A percentile compares a stretch with the other conserved stretches of the same genome.
These are phyloP conservation scores for Lophura swinhoii DNA, from an alignment of 2,797 vertebrate genomes.

Conservation along the genomic window DNA sequence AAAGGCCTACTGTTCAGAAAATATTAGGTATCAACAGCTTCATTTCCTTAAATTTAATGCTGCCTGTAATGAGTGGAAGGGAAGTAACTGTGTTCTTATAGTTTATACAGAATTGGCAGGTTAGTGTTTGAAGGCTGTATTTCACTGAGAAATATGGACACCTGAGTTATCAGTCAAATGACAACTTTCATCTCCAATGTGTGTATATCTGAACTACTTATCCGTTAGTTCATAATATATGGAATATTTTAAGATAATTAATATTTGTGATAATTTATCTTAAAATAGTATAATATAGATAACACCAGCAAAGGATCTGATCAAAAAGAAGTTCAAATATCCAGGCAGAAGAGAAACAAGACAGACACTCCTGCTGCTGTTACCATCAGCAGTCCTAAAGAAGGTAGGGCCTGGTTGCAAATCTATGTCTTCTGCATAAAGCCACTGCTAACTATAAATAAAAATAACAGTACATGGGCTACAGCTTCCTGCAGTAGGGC, in stretches of 20 bases:
- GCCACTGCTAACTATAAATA: background rate
- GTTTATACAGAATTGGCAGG: background rate
- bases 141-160: background rate
- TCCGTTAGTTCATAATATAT: background rate
- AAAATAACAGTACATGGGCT: background rate
- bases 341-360: background rate
- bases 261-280: background rate
- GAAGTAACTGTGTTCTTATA: background rate
- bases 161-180: background rate
- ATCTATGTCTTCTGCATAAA: background rate
- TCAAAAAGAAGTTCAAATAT: background rate
- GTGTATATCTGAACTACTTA: background rate
- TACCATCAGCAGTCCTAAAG: background rate
- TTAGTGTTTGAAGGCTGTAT: background rate
- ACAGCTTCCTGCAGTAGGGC: background rate
- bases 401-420: background rate
- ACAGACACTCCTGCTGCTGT: background rate
- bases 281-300: background rate
- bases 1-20: background rate
- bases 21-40: background rate
- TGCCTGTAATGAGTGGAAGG: background rate
- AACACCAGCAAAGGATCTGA: background rate
- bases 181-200: background rate
- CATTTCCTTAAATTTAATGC: background rate
- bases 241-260: background rate